Percentiles rank a stretch among this genome's conserved stretches.
phyloP scores from a whole-genome alignment of 2,888 invertebrate genomes.

The Helleia helle region DNA sequence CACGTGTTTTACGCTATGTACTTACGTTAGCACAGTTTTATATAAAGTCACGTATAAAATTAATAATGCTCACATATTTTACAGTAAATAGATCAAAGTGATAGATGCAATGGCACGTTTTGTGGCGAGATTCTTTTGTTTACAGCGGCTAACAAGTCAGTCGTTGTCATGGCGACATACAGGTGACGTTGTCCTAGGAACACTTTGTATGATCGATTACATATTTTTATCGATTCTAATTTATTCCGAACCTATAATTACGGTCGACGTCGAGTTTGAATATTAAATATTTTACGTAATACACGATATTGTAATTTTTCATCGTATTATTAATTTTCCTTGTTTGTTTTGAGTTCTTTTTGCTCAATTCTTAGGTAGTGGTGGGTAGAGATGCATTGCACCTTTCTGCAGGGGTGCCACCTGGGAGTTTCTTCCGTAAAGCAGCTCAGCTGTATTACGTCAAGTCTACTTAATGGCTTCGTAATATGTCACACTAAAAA shows the following conservation, averaged over 20 bases:
- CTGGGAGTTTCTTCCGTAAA: too few relatives aligned
- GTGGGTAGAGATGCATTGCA: too few relatives aligned
- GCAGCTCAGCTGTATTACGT: too few relatives aligned
- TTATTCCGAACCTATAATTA: not conserved
- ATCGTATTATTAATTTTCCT: too few relatives aligned
- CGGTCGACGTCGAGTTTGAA: not conserved
- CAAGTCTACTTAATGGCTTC: too few relatives aligned
- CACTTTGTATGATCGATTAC: conserved; percentile 18
- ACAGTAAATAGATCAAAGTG: conserved; percentile 24
- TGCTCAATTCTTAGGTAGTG: too few relatives aligned
- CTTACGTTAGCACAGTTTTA: conserved; percentile 11
- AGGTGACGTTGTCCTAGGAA: conserved; percentile 32
- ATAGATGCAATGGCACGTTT: conserved; percentile 36
- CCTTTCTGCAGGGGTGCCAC: too few relatives aligned
- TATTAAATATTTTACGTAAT: too few relatives aligned
- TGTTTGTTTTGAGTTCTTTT: too few relatives aligned
- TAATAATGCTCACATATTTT: conserved; percentile 7
- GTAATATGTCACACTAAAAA: too few relatives aligned
- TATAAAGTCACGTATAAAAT: conserved; percentile 3
- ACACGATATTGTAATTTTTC: too few relatives aligned
- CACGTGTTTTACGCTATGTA: not conserved
- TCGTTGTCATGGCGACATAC: conserved; percentile 53
- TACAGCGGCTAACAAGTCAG: conserved; percentile 54
- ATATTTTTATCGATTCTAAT: not conserved
- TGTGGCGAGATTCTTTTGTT: conserved; percentile 62